phyloP scores from a whole-genome alignment of 1,140 invertebrate genomes.

The Rhopalosiphum padi region DNA sequence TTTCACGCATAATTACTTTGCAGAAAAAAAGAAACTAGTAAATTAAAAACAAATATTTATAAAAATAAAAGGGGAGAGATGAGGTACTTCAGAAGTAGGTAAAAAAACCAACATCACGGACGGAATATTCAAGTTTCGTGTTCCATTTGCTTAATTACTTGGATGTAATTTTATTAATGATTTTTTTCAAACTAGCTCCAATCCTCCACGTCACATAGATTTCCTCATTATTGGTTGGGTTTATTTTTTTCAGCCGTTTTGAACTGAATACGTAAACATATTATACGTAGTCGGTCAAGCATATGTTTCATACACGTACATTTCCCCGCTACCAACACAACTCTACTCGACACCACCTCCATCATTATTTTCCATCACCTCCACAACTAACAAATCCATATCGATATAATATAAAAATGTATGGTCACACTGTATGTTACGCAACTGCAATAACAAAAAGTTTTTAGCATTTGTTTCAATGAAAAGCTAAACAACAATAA shows the following conservation, averaged over 20 bases:
- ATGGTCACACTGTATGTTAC: background rate
- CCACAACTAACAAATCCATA: background rate
- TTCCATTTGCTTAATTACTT: conserved; percentile 50
- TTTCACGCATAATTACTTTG: conserved; percentile 25
- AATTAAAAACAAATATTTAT: conserved; percentile 40
- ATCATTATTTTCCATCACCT: background rate
- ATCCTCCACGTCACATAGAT: background rate
- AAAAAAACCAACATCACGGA: conserved; percentile 28
- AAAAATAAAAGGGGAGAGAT: conserved; percentile 3
- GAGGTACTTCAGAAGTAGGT: conserved; percentile 15
- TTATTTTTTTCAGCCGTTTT: background rate
- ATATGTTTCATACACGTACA: background rate
- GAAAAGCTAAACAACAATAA: background rate
- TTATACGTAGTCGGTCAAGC: background rate
- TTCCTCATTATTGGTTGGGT: background rate
- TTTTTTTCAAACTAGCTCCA: background rate
- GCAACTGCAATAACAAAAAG: background rate
- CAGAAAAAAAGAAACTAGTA: background rate
- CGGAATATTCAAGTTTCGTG: conserved; percentile 3
- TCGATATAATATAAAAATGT: background rate
- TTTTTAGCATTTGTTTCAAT: background rate
- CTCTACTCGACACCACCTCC: background rate
- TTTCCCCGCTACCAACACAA: background rate
- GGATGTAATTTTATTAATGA: conserved; percentile 53
- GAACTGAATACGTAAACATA: background rate